These are phyloP conservation scores for Marisa cornuarietis DNA, from an alignment of 1,140 invertebrate species.

Conservation along the genomic window DNA sequence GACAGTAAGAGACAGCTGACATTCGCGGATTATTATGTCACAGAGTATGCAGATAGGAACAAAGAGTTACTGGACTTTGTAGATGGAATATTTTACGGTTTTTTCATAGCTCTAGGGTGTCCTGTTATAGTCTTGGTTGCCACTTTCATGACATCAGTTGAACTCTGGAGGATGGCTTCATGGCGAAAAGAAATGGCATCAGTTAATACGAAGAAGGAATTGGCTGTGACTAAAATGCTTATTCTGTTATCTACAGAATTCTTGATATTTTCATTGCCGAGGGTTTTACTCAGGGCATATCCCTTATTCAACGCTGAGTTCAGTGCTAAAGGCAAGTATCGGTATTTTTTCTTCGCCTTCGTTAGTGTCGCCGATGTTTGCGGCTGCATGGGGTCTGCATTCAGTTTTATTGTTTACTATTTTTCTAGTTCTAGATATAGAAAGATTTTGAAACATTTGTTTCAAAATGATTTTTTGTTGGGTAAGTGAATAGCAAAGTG, in stretches of 20 bases:
- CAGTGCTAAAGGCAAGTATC: not conserved
- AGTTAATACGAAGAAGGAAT: not conserved
- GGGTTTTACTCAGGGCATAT: not conserved
- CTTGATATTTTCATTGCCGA: not conserved
- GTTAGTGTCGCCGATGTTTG: not conserved
- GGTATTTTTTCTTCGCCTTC: not conserved
- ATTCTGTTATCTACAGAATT: not conserved
- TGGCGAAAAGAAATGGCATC: not conserved
- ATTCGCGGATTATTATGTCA: not conserved
- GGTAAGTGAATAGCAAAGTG: too few species aligned
- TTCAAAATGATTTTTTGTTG: too few species aligned
- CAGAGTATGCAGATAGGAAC: not conserved
- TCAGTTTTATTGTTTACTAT: conserved; percentile 4
- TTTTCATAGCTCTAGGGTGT: not conserved
- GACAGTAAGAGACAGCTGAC: not conserved
- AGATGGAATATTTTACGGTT: conserved; percentile 7
- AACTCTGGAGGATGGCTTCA: not conserved
- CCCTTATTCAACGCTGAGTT: not conserved
- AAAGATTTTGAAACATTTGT: not conserved
- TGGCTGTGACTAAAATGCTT: conserved; percentile 5
- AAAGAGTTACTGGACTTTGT: not conserved
- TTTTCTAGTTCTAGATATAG: not conserved
- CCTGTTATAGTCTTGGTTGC: not conserved
- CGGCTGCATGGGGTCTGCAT: not conserved
- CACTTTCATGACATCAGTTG: conserved; percentile 5